Evolutionary conservation across 2,888 invertebrate species (phyloP).

Genomic region (Drosophila nigritarsus): DNA sequence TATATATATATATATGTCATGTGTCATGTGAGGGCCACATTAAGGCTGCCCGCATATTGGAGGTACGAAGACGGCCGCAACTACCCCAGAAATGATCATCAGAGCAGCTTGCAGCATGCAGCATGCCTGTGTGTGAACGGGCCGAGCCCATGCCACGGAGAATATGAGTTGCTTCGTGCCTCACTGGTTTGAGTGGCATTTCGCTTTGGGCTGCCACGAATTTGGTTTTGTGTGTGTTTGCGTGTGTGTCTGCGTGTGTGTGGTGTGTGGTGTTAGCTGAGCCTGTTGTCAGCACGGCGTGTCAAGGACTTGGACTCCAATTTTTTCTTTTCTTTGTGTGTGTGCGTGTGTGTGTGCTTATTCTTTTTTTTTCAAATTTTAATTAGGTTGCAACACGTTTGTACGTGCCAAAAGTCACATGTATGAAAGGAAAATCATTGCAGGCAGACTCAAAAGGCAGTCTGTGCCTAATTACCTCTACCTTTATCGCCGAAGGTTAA

Average conservation of each 20-base stretch:
- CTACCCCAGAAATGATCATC: conserved; percentile 26
- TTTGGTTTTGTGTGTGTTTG: conserved; percentile 62
- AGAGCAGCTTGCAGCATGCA: conserved; percentile 17
- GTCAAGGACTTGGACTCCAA: conserved; percentile 74
- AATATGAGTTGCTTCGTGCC: conserved; percentile 19
- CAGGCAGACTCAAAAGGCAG: conserved; percentile 25
- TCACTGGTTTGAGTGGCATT: conserved; percentile 71
- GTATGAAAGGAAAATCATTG: conserved; percentile 23
- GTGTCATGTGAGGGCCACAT: conserved; percentile 29
- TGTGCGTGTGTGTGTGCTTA: not conserved
- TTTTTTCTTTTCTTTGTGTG: conserved; percentile 20
- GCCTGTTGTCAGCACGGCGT: conserved; percentile 50
- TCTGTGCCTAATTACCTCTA: conserved; percentile 64
- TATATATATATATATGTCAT: not conserved
- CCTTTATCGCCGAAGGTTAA: conserved; percentile 48
- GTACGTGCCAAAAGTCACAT: conserved; percentile 68
- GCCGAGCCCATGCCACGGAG: conserved; percentile 31
- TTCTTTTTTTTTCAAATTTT: conserved; percentile 52
- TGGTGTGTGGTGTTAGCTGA: conserved; percentile 32
- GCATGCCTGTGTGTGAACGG: conserved; percentile 9
- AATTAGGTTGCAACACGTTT: conserved; percentile 79
- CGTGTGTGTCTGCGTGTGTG: not conserved
- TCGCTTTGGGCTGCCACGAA: conserved; percentile 74
- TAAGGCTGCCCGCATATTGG: conserved; percentile 50
- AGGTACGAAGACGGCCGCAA: conserved; percentile 19